A percentile compares a stretch with the other conserved stretches of the same genome.
Evolutionary conservation across 1,140 invertebrate species (phyloP).

Genomic region (Drosophila erecta): DNA sequence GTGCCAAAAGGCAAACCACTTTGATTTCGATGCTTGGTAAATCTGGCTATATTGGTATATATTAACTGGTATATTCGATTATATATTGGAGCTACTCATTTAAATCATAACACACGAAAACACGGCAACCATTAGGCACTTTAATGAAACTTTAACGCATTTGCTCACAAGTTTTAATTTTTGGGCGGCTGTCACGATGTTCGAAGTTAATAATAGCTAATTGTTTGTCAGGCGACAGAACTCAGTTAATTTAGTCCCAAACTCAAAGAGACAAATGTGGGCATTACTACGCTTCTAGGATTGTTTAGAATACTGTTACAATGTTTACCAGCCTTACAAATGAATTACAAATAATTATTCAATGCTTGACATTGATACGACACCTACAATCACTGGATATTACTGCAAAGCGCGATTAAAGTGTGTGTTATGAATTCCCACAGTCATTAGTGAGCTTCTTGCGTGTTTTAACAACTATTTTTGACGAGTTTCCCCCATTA

Average conservation of each 20-base stretch:
- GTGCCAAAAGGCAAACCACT: not conserved
- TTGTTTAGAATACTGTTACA: too few species aligned
- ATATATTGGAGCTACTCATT: not conserved
- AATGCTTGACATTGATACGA: too few species aligned
- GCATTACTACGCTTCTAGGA: too few species aligned
- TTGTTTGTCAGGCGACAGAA: not conserved
- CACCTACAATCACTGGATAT: not conserved
- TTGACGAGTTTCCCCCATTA: conserved; percentile 17
- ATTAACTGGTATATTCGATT: too few species aligned
- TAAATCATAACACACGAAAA: not conserved
- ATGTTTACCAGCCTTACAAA: too few species aligned
- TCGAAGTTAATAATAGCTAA: not conserved
- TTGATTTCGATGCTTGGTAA: not conserved
- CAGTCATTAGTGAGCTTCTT: not conserved
- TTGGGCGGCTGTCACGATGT: not conserved
- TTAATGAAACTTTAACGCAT: not conserved
- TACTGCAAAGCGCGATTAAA: not conserved
- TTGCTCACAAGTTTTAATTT: not conserved
- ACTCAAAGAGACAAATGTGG: too few species aligned
- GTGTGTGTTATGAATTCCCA: not conserved
- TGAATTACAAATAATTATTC: too few species aligned
- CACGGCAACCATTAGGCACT: too few species aligned
- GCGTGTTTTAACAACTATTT: conserved; percentile 14
- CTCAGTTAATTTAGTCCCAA: not conserved
- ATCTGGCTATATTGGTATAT: too few species aligned